Conservation (phyloP, 35 echinoderm and acorn worm species). For the Patiria miniata region DNA sequence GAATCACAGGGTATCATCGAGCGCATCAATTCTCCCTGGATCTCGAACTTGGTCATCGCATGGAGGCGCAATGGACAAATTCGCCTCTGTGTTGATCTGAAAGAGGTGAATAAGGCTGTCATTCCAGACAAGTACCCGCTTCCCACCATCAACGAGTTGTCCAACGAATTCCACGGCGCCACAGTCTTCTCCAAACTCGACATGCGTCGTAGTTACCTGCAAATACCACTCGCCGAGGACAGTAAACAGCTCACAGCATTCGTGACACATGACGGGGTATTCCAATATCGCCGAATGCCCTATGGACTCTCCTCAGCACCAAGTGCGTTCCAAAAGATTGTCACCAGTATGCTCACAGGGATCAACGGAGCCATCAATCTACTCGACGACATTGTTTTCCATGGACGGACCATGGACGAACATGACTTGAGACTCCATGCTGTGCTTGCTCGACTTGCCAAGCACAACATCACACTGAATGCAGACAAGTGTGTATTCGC, state of each 20-base stretch:
- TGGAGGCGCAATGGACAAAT: too few relatives aligned
- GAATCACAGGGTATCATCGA: too few relatives aligned
- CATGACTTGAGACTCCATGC: background rate
- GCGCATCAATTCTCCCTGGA: too few relatives aligned
- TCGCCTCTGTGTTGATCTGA: too few relatives aligned
- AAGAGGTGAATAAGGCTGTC: too few relatives aligned
- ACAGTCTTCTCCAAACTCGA: conserved; percentile 6
- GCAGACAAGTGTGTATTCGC: conserved; percentile 53
- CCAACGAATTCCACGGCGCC: background rate
- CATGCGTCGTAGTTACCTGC: conserved; percentile 5
- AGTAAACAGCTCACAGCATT: conserved; percentile 49
- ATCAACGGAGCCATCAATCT: background rate
- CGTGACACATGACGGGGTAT: conserved; percentile 42
- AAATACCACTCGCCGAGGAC: background rate
- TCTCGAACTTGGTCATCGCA: too few relatives aligned
- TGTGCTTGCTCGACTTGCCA: background rate
- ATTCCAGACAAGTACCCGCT: too few relatives aligned
- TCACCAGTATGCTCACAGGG: background rate
- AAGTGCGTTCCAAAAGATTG: conserved; percentile 41
- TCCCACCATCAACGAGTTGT: background rate
- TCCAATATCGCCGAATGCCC: too few relatives aligned
- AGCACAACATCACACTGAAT: conserved; percentile 42
- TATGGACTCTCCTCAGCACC: too few relatives aligned
- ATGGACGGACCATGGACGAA: background rate
- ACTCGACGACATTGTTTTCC: conserved; percentile 26